Percentiles rank a stretch among this genome's conserved stretches.
These are phyloP conservation scores for Archaeoteleia sp. DNA, from an alignment of 2,888 invertebrate genomes.

Conservation along the genomic window DNA sequence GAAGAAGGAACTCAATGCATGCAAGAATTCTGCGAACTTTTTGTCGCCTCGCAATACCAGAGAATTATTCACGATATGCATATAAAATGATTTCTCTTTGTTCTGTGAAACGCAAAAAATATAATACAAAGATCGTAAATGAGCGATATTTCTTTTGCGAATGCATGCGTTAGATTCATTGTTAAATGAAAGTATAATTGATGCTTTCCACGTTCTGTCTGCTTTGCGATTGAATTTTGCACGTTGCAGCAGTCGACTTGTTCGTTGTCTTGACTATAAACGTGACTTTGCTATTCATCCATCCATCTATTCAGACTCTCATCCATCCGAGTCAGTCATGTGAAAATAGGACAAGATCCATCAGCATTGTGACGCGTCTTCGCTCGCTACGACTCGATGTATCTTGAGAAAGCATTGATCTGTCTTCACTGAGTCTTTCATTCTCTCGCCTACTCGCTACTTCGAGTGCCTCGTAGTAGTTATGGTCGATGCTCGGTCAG, in stretches of 20 bases:
- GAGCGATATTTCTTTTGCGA: no score
- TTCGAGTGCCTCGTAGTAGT: slow-evolving; percentile 40
- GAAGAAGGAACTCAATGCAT: slow-evolving; percentile 34
- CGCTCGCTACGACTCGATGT: slow-evolving; percentile 34
- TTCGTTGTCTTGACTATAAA: slow-evolving; percentile 26
- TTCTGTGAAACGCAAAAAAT: not conserved
- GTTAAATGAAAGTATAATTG: no score
- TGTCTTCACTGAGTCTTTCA: slow-evolving; percentile 32
- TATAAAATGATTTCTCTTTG: slow-evolving; percentile 15
- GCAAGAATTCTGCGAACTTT: slow-evolving; percentile 32
- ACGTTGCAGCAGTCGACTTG: slow-evolving; percentile 10
- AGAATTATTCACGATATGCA: slow-evolving; percentile 14
- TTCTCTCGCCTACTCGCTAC: slow-evolving; percentile 27
- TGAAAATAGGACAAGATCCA: slow-evolving; percentile 50
- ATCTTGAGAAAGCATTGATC: slow-evolving; percentile 50
- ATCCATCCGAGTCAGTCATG: slow-evolving; percentile 39
- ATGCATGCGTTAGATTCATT: no score
- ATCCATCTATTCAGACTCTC: slow-evolving; percentile 39
- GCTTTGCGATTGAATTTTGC: not conserved
- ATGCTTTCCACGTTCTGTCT: no score
- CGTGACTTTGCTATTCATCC: slow-evolving; percentile 36
- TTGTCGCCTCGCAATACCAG: slow-evolving; percentile 11
- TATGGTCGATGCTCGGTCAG: slow-evolving; percentile 42
- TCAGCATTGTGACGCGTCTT: slow-evolving; percentile 42
- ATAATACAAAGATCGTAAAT: no score